These are phyloP conservation scores for Pardosa pseudoannulata DNA, from an alignment of 2,888 invertebrate genomes.

Conservation along the genomic window DNA sequence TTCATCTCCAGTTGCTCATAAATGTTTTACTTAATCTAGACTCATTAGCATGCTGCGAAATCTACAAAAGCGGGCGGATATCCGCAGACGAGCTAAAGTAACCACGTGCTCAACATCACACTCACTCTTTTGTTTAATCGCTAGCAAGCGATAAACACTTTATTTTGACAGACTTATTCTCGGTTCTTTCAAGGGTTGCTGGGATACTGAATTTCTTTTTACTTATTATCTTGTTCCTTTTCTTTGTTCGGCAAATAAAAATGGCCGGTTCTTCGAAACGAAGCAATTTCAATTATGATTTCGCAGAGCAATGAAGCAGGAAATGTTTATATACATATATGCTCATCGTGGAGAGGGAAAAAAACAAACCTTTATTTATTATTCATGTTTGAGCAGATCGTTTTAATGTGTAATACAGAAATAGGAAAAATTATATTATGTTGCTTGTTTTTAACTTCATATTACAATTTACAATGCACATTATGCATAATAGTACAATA, in stretches of 20 bases:
- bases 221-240: slow-evolving; percentile 52
- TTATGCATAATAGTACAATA: too few species aligned
- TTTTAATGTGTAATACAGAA: too few species aligned
- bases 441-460: too few species aligned
- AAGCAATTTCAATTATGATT: slow-evolving; percentile 9
- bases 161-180: slow-evolving; percentile 56
- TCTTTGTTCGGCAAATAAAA: slow-evolving; percentile 58
- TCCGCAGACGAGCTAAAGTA: slow-evolving; percentile 26
- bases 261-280: slow-evolving; percentile 28
- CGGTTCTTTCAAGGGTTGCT: slow-evolving; percentile 42
- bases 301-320: neutral
- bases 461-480: too few species aligned
- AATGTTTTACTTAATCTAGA: slow-evolving; percentile 26
- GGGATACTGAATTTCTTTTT: slow-evolving; percentile 33
- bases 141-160: slow-evolving; percentile 60
- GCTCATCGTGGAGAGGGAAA: too few species aligned
- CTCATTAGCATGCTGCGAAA: slow-evolving; percentile 33
- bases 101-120: slow-evolving; percentile 33
- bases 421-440: too few species aligned
- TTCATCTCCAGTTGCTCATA: neutral
- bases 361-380: neutral
- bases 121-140: slow-evolving; percentile 58
- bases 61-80: slow-evolving; percentile 34
- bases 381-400: neutral
- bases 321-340: too few species aligned